A percentile compares a stretch with the other conserved stretches of the same genome.
Conservation (phyloP, 2,113 vertebrate genomes). For the Hippocampus mohnikei region DNA sequence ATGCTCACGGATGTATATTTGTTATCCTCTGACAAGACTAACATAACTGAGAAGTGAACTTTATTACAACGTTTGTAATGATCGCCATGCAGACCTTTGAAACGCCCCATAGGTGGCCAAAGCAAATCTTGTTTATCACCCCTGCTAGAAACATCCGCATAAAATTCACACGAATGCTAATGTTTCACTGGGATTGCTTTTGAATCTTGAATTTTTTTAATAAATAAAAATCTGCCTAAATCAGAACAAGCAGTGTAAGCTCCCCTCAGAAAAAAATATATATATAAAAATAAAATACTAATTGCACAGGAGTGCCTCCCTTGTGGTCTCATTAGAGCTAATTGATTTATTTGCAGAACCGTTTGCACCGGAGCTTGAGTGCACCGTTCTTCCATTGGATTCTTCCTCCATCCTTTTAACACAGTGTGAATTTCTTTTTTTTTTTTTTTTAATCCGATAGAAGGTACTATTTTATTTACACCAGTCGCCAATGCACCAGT, state of each 20-base stretch:
- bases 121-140: neutral
- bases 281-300: conserved; percentile 5
- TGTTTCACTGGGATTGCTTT: conserved; percentile 12
- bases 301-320: conserved; percentile 30
- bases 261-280: neutral
- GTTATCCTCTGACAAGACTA: too few species aligned
- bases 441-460: neutral
- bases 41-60: too few species aligned
- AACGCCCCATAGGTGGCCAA: conserved; percentile 1
- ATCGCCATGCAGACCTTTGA: neutral
- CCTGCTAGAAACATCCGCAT: conserved; percentile 15
- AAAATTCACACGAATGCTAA: conserved; percentile 26
- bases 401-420: neutral
- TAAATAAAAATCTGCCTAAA: conserved; percentile 28
- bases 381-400: neutral
- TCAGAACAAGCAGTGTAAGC: conserved; percentile 18
- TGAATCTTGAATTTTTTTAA: conserved; percentile 6
- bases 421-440: neutral
- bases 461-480: neutral
- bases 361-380: neutral
- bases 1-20: too few species aligned
- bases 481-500: conserved; percentile 4
- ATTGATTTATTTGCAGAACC: conserved; percentile 36
- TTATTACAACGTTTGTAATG: conserved; percentile 6
- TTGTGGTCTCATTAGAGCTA: conserved; percentile 45